phyloP scores from a whole-genome alignment of 2,113 vertebrate genomes.

The Hyperoodon ampullatus region DNA sequence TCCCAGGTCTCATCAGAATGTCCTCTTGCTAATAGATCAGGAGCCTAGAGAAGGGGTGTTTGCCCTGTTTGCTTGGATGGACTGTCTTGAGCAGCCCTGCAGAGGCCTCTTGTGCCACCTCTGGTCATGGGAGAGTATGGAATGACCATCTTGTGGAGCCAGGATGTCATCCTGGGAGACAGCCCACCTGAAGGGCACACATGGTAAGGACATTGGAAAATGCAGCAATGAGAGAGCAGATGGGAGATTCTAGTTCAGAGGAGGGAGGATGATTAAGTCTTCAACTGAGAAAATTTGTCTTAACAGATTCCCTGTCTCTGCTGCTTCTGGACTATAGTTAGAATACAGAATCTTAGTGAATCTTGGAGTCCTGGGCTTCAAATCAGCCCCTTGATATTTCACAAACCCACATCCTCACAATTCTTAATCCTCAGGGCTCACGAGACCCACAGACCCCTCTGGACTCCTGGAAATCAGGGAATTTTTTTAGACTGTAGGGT shows the following conservation, averaged over 20 bases:
- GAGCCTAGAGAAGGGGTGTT: background rate
- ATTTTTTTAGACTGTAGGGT: background rate
- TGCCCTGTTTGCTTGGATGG: too few relatives aligned
- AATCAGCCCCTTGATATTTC: background rate
- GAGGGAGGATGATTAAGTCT: background rate
- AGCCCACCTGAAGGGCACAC: accelerated
- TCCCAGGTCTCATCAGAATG: background rate
- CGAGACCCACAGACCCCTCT: background rate
- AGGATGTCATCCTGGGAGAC: background rate
- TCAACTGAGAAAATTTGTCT: background rate
- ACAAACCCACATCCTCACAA: background rate
- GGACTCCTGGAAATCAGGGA: background rate
- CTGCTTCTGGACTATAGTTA: background rate
- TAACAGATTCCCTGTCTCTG: background rate
- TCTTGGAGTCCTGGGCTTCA: too few relatives aligned
- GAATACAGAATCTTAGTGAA: background rate
- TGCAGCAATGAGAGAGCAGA: too few relatives aligned
- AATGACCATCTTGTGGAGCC: too few relatives aligned
- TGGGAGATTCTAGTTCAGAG: background rate
- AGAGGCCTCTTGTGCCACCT: background rate
- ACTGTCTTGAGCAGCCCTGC: background rate
- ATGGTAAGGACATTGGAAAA: background rate
- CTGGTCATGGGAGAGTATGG: too few relatives aligned
- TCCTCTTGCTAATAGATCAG: background rate
- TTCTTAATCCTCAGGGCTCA: background rate